These are phyloP conservation scores for Leucophenga montana DNA, from an alignment of 2,888 invertebrate genomes.

Conservation along the genomic window DNA sequence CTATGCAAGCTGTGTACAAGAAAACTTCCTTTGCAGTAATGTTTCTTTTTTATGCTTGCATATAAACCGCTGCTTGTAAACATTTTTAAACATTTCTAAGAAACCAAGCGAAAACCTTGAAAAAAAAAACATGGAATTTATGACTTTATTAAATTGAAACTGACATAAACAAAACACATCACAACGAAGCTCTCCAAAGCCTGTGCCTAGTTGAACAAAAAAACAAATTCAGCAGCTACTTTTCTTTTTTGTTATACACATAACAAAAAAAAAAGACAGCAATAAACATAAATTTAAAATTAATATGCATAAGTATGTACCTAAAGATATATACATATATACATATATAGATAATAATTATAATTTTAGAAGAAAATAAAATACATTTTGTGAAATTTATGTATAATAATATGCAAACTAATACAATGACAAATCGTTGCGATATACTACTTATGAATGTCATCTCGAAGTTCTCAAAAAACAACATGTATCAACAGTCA, in stretches of 20 bases:
- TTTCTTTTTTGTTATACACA: not conserved
- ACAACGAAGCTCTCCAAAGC: too few species aligned
- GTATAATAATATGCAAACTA: not conserved
- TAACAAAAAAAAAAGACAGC: constrained; percentile 9
- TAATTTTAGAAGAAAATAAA: not conserved
- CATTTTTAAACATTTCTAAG: not conserved
- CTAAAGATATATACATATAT: too few species aligned
- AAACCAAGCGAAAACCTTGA: too few species aligned
- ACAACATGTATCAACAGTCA: not conserved
- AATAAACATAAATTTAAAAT: constrained; percentile 22
- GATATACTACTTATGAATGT: too few species aligned
- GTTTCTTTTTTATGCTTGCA: not conserved
- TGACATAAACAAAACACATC: too few species aligned
- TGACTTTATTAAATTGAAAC: too few species aligned
- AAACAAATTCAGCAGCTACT: too few species aligned
- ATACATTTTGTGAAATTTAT: not conserved
- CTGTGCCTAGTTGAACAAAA: too few species aligned
- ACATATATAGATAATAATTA: not conserved
- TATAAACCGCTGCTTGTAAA: not conserved
- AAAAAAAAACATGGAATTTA: too few species aligned
- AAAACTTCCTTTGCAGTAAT: too few species aligned
- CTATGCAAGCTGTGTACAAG: too few species aligned
- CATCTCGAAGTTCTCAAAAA: not conserved
- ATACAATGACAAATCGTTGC: not conserved
- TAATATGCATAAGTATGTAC: not conserved